These are phyloP conservation scores for Capricornis sumatraensis DNA, from an alignment of 2,113 vertebrate genomes.

Conservation along the genomic window DNA sequence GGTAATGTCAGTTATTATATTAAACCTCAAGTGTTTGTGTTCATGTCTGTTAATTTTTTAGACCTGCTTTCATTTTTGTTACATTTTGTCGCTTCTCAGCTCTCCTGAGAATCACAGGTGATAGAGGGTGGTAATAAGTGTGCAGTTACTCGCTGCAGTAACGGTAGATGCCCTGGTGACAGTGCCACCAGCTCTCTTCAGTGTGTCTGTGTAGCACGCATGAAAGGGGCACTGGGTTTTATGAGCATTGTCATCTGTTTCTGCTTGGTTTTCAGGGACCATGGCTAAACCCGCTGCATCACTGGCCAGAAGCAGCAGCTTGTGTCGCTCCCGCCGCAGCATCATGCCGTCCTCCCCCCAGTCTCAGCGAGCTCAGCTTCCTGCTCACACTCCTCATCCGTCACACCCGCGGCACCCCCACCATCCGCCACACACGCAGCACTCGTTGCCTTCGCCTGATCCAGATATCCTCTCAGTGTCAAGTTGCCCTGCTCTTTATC, in stretches of 20 bases:
- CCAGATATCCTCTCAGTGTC: slow-evolving; percentile 97
- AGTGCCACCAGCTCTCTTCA: too few relatives aligned
- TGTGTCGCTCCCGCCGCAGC: slow-evolving; percentile 93
- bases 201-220: rapidly evolving
- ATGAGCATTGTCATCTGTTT: neutral
- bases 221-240: neutral
- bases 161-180: neutral
- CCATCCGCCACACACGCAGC: slow-evolving; percentile 49
- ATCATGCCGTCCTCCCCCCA: slow-evolving; percentile 88
- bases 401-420: slow-evolving; percentile 47
- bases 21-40: neutral
- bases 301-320: slow-evolving; percentile 91
- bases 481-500: slow-evolving; percentile 90
- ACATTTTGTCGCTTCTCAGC: neutral
- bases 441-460: slow-evolving; percentile 89
- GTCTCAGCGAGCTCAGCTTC: slow-evolving; percentile 76
- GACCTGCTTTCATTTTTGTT: neutral
- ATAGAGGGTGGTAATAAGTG: neutral
- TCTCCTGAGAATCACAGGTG: neutral
- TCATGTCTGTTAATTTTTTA: slow-evolving; percentile 3
- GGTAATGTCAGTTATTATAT: neutral
- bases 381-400: neutral
- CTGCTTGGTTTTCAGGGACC: slow-evolving; percentile 79
- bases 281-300: slow-evolving; percentile 83
- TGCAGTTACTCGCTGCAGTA: neutral